Percentiles rank a stretch among this genome's conserved stretches.
phyloP scores from a whole-genome alignment of 2,888 invertebrate species.

The Horisme vitalbata region DNA sequence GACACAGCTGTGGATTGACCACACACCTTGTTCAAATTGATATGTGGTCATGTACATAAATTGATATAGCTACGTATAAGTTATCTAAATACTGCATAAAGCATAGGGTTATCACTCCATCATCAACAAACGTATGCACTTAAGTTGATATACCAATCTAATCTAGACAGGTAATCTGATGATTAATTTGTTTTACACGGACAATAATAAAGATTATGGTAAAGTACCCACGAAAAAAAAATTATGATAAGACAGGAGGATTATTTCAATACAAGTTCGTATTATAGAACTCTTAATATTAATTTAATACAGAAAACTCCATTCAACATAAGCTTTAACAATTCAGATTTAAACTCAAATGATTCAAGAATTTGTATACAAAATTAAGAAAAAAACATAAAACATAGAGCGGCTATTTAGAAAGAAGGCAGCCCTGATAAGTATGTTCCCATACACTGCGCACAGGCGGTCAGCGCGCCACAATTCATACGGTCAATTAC shows the following conservation, averaged over 20 bases:
- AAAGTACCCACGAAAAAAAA: slow-evolving; percentile 22
- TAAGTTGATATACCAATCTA: slow-evolving; percentile 29
- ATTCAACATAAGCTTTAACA: too few species aligned
- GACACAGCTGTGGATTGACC: slow-evolving; percentile 60
- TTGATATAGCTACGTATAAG: slow-evolving; percentile 19
- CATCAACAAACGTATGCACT: slow-evolving; percentile 28
- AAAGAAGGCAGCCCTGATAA: slow-evolving; percentile 50
- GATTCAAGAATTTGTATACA: too few species aligned
- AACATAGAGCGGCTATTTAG: slow-evolving; percentile 22
- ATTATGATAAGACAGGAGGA: slow-evolving; percentile 22
- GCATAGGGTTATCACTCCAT: slow-evolving; percentile 41
- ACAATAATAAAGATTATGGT: slow-evolving; percentile 31
- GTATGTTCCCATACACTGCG: slow-evolving; percentile 57
- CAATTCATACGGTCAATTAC: slow-evolving; percentile 76
- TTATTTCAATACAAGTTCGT: too few species aligned
- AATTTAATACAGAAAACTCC: too few species aligned
- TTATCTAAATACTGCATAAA: background rate
- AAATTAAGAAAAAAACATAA: background rate
- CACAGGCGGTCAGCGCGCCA: slow-evolving; percentile 61
- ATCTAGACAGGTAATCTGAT: slow-evolving; percentile 33
- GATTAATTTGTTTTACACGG: slow-evolving; percentile 35
- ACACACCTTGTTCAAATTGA: slow-evolving; percentile 52
- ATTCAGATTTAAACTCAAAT: too few species aligned
- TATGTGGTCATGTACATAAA: slow-evolving; percentile 45
- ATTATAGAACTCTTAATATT: too few species aligned